Evolutionary conservation across 1,140 invertebrate genomes (phyloP).

Genomic region (Maniola jurtina): DNA sequence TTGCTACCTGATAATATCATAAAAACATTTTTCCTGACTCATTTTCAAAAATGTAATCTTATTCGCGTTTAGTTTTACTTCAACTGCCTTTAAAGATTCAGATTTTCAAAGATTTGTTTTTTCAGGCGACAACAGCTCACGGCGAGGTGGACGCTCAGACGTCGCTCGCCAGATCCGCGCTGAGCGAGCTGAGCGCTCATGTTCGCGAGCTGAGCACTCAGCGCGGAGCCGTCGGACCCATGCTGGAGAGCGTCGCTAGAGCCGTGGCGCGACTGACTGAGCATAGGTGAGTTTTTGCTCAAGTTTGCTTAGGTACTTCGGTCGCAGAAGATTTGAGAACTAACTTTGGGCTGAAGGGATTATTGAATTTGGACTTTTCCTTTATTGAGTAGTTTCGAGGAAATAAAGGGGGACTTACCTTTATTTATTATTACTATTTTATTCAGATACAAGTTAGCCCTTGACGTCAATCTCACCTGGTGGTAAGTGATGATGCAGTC

Average conservation of each 20-base stretch:
- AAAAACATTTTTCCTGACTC: too few species aligned
- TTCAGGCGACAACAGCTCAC: conserved; percentile 86
- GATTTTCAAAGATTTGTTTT: neutral
- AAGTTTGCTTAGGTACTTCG: too few species aligned
- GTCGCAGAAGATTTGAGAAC: neutral
- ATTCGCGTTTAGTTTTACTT: too few species aligned
- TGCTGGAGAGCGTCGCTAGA: conserved; percentile 94
- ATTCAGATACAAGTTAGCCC: too few species aligned
- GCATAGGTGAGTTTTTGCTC: conserved; percentile 66
- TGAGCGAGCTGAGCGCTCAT: conserved; percentile 89
- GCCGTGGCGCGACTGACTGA: conserved; percentile 90
- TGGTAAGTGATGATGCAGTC: too few species aligned
- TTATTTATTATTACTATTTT: too few species aligned
- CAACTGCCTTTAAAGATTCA: too few species aligned
- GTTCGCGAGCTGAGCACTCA: conserved; percentile 92
- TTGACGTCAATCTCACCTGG: too few species aligned
- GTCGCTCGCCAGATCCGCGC: conserved; percentile 87
- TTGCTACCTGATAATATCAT: too few species aligned
- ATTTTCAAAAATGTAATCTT: neutral
- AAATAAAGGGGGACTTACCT: too few species aligned
- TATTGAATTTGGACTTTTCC: too few species aligned
- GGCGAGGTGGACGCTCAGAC: conserved; percentile 91
- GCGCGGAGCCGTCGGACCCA: conserved; percentile 89
- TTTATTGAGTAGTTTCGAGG: too few species aligned
- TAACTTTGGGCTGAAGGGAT: neutral